Conservation (phyloP, 1,140 invertebrate species). For the Drosophila cardini region DNA sequence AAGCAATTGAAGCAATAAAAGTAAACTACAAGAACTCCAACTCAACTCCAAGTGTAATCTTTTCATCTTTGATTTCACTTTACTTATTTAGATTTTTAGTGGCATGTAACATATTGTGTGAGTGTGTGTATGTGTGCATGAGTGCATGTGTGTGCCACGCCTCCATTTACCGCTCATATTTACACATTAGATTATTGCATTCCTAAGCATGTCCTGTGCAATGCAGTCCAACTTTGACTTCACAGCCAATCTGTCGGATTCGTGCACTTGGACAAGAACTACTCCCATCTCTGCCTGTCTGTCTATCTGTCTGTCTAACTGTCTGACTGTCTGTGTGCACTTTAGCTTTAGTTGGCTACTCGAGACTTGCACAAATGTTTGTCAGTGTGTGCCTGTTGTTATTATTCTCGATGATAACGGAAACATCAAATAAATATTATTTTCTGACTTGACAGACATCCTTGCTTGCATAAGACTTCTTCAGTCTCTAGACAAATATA, state of each 20-base stretch:
- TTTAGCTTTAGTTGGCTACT: slow-evolving; percentile 63
- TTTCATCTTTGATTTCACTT: slow-evolving; percentile 49
- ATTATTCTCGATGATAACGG: slow-evolving; percentile 46
- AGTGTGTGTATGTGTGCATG: no score
- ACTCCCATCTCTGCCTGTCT: background rate
- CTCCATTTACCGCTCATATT: slow-evolving; percentile 72
- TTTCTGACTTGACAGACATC: slow-evolving; percentile 35
- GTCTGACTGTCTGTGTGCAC: slow-evolving; percentile 41
- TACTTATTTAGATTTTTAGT: slow-evolving; percentile 65
- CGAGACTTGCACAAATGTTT: slow-evolving; percentile 67
- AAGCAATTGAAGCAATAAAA: slow-evolving; percentile 72
- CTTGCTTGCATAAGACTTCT: slow-evolving; percentile 35
- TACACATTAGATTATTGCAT: slow-evolving; percentile 82
- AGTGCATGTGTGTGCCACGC: slow-evolving; percentile 14
- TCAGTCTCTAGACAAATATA: slow-evolving; percentile 6
- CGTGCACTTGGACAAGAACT: slow-evolving; percentile 5
- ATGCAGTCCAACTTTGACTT: slow-evolving; percentile 31
- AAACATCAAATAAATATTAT: slow-evolving; percentile 83
- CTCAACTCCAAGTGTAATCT: slow-evolving; percentile 46
- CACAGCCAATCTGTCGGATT: background rate
- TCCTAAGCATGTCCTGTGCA: slow-evolving; percentile 62
- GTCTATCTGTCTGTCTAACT: background rate
- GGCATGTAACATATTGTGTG: slow-evolving; percentile 67
- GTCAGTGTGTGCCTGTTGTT: slow-evolving; percentile 12
- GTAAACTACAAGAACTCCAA: slow-evolving; percentile 40